Base-by-base conservation (phyloP, 2,888 invertebrate genomes). In the Eulithis prunata region DNA sequence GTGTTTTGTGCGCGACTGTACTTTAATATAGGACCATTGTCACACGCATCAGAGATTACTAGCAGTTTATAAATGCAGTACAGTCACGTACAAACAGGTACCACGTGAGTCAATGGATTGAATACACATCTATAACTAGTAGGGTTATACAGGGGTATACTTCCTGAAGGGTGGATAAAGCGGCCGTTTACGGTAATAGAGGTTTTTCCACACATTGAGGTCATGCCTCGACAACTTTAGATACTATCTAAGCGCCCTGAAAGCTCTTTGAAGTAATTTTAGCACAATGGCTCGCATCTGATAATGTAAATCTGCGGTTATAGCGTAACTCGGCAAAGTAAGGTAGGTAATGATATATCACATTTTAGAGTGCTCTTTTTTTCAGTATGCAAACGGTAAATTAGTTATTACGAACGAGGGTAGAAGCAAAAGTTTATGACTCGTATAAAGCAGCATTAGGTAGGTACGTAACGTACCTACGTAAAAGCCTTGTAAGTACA, bases 1-100 rank as follows among this genome's bases (percentile, higher is more conserved):
- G 74, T 76, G 80, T 85, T 84, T 78, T 80, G 83, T 84, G 76
- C 79, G 77, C 78, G 81, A 83, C 76, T 79, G 84, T 89, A 86
- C 84, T 75, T 61, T 78, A 73, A 74, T 72, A 64, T 78, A 78
- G 78, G 74, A 78, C 79, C 78, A 79, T 73, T 81, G 83, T 84
- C 82, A 78, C 82, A 83, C 83, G 81, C 82, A 81, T 80, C 76
- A 76, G 72, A 77, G 78, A 81, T 79, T 81, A 80, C 80, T 76
- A 75, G 71, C 69, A 71, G 71, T 71, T 72, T 76, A 64, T 76
- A 78, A 77, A 75, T 75, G 78, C 74, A 87, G 84, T 86, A 87
- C 86, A 84, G 82, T 88, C 89, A 88, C 88, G 89, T 89, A 85
- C 52, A 32, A 32, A 32, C 32, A 59, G 59, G 52, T 59, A 58